Conservation (phyloP, 2,888 invertebrate species). For the Ecliptopera silaceata region DNA sequence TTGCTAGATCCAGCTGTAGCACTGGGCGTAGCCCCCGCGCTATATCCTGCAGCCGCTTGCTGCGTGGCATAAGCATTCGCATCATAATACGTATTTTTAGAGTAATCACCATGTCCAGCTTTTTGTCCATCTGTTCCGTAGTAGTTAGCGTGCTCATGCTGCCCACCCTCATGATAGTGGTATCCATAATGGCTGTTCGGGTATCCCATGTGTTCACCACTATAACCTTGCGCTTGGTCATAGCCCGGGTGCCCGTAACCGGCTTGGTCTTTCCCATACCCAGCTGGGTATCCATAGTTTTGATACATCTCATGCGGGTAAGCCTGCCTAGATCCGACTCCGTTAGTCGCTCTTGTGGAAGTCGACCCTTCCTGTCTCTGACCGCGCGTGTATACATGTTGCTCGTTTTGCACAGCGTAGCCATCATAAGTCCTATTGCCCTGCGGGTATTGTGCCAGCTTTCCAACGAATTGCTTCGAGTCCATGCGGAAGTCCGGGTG, state of each 20-base stretch:
- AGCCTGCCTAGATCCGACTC: conserved; percentile 64
- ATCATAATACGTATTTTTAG: conserved; percentile 78
- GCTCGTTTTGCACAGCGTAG: conserved; percentile 70
- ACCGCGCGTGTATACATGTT: conserved; percentile 74
- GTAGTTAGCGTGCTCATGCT: conserved; percentile 70
- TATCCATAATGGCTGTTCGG: conserved; percentile 78
- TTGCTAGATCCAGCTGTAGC: conserved; percentile 65
- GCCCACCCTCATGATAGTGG: conserved; percentile 75
- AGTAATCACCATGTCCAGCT: conserved; percentile 78
- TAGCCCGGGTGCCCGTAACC: conserved; percentile 84
- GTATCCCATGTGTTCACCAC: conserved; percentile 71
- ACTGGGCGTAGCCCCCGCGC: conserved; percentile 45
- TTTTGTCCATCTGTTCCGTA: conserved; percentile 78
- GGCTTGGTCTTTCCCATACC: conserved; percentile 77
- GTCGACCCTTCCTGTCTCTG: conserved; percentile 70
- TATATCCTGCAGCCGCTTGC: conserved; percentile 51
- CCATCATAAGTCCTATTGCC: conserved; percentile 69
- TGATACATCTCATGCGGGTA: conserved; percentile 80
- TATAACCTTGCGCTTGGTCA: conserved; percentile 73
- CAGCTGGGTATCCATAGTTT: conserved; percentile 76
- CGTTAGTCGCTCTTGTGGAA: conserved; percentile 65
- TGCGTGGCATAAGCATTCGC: conserved; percentile 67
- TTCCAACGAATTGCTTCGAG: conserved; percentile 75
- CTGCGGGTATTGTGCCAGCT: conserved; percentile 73
- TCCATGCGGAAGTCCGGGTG: conserved; percentile 81